phyloP scores from a whole-genome alignment of 2,113 vertebrate genomes.

The Cyphomyrus discorhynchus region DNA sequence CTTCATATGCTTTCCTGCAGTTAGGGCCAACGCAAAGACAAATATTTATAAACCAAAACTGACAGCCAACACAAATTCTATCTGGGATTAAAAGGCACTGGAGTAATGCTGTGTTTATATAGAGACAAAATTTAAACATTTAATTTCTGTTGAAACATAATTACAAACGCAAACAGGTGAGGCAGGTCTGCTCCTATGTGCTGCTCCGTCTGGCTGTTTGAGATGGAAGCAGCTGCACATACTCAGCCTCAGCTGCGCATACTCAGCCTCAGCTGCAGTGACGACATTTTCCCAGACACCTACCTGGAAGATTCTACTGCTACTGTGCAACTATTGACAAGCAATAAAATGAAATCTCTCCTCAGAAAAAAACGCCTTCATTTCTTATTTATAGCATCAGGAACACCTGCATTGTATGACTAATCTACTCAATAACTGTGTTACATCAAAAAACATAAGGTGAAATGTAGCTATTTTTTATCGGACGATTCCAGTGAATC shows the following conservation, averaged over 20 bases:
- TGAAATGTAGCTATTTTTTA: neutral
- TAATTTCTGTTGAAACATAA: neutral
- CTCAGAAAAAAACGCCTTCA: neutral
- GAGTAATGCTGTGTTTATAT: neutral
- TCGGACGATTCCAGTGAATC: neutral
- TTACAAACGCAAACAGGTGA: neutral
- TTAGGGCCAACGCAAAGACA: neutral
- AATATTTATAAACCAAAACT: conserved; percentile 6
- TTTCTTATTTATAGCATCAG: neutral
- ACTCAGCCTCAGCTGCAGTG: neutral
- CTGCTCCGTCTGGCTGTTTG: neutral
- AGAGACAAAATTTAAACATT: neutral
- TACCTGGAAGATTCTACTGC: neutral
- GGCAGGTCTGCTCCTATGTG: neutral
- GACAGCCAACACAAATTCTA: neutral
- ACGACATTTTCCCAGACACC: neutral
- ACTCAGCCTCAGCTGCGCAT: neutral
- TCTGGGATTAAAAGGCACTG: neutral
- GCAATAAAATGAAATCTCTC: neutral
- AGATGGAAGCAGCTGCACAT: neutral
- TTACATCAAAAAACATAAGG: neutral
- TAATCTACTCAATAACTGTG: neutral
- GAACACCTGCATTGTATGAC: neutral
- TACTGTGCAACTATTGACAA: neutral
- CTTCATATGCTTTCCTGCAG: neutral